Percentiles rank a stretch among this genome's conserved stretches.
Conservation (phyloP, 2,888 invertebrate genomes). For the Drosophila borealis region DNA sequence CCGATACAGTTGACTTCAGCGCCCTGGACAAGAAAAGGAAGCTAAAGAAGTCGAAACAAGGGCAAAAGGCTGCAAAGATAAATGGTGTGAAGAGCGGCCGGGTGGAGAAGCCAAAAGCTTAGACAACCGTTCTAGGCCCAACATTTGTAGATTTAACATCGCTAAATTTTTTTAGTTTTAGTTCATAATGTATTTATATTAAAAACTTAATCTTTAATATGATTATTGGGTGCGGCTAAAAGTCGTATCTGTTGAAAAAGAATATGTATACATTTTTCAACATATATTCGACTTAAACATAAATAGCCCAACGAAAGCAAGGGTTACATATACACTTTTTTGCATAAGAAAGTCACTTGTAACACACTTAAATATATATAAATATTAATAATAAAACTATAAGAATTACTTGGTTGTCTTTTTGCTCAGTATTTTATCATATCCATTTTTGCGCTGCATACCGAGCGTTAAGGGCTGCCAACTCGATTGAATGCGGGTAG, state of each 20-base stretch:
- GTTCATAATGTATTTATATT: slow-evolving; percentile 10
- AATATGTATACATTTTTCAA: neutral
- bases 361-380: no score
- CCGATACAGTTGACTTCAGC: slow-evolving; percentile 65
- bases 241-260: neutral
- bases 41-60: slow-evolving; percentile 39
- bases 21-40: slow-evolving; percentile 73
- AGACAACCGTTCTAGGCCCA: neutral
- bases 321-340: no score
- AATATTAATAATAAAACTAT: no score
- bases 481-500: neutral
- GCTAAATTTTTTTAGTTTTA: slow-evolving; percentile 19
- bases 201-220: no score
- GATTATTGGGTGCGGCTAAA: no score
- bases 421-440: no score
- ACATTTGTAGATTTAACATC: neutral
- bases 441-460: neutral
- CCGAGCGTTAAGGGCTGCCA: slow-evolving; percentile 23
- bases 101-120: slow-evolving; percentile 69
- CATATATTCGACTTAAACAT: neutral
- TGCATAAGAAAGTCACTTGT: no score
- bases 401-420: no score
- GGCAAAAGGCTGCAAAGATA: slow-evolving; percentile 41
- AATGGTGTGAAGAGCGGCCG: slow-evolving; percentile 74
- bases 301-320: no score